Percentiles rank a stretch among this genome's conserved stretches.
These are phyloP conservation scores for Hiodon alosoides DNA, from an alignment of 2,113 vertebrate species.

Conservation along the genomic window DNA sequence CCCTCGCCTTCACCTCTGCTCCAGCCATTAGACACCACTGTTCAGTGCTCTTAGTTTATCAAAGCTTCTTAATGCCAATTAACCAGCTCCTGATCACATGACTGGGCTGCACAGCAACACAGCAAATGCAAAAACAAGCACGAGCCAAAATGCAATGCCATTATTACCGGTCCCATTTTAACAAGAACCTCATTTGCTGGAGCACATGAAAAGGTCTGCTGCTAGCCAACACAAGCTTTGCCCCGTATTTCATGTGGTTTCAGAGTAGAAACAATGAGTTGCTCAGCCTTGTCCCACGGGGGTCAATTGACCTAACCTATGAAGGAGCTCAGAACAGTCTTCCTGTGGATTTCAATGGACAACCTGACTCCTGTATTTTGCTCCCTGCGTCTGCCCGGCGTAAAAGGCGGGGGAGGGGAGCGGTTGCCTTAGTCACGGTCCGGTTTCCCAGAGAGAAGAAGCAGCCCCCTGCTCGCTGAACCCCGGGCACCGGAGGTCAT, in stretches of 20 bases:
- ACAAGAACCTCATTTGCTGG: no score
- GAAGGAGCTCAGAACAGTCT: slow-evolving; percentile 21
- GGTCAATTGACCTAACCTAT: slow-evolving; percentile 37
- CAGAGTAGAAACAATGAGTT: slow-evolving; percentile 22
- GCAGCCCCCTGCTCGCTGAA: slow-evolving; percentile 35
- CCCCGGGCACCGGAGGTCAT: slow-evolving; percentile 47
- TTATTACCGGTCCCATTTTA: no score
- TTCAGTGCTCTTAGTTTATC: not conserved
- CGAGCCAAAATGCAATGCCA: no score
- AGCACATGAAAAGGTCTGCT: no score
- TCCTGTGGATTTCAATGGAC: slow-evolving; percentile 36
- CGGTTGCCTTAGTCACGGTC: slow-evolving; percentile 27
- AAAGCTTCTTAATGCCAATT: slow-evolving; percentile 13
- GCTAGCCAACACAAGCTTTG: not conserved
- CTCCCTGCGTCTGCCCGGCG: slow-evolving; percentile 28
- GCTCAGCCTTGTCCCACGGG: slow-evolving; percentile 19
- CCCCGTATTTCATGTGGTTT: slow-evolving; percentile 15
- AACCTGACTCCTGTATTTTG: slow-evolving; percentile 16
- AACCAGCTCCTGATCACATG: slow-evolving; percentile 19
- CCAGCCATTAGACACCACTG: slow-evolving; percentile 12
- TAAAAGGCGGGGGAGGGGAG: slow-evolving; percentile 34
- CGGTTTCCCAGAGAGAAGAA: slow-evolving; percentile 48
- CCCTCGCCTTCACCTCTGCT: not conserved
- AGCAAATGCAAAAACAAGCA: not conserved
- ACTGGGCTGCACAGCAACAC: not conserved